Evolutionary conservation across 1,140 invertebrate species (phyloP).

Genomic region (Diachasmimorpha longicaudata): DNA sequence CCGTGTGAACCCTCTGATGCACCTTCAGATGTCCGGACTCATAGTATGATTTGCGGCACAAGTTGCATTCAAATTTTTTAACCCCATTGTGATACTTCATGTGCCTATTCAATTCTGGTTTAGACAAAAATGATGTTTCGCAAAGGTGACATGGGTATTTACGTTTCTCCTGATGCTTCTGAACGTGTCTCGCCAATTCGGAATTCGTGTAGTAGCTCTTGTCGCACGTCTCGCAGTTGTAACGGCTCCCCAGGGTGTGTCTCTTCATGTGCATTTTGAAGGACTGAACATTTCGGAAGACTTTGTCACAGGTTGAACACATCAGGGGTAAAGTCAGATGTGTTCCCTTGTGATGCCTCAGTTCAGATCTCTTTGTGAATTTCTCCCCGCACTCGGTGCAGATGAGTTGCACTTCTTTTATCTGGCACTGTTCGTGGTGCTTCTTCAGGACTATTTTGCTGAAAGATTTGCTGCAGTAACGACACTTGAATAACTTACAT

Average conservation of each 20-base stretch:
- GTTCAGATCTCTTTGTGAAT: conserved; percentile 34
- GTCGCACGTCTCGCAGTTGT: conserved; percentile 36
- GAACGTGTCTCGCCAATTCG: conserved; percentile 44
- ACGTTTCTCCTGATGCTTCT: conserved; percentile 39
- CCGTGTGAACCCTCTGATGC: conserved; percentile 62
- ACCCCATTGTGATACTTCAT: conserved; percentile 45
- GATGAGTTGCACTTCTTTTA: conserved; percentile 4
- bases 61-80: conserved; percentile 63
- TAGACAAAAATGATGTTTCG: conserved; percentile 43
- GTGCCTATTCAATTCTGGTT: conserved; percentile 46
- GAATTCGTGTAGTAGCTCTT: conserved; percentile 48
- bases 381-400: conserved; percentile 38
- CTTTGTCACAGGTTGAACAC: conserved; percentile 51
- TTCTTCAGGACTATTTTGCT: not conserved
- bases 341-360: conserved; percentile 40
- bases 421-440: conserved; percentile 13
- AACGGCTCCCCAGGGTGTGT: conserved; percentile 46
- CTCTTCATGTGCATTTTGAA: conserved; percentile 59
- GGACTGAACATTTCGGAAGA: conserved; percentile 55
- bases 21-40: conserved; percentile 62
- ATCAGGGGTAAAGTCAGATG: conserved; percentile 32
- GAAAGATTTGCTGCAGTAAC: conserved; percentile 23
- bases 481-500: conserved; percentile 12
- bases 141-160: conserved; percentile 42
- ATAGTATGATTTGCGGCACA: conserved; percentile 49